Evolutionary conservation across 2,113 vertebrate species (phyloP).

Genomic region (Eublepharis macularius): DNA sequence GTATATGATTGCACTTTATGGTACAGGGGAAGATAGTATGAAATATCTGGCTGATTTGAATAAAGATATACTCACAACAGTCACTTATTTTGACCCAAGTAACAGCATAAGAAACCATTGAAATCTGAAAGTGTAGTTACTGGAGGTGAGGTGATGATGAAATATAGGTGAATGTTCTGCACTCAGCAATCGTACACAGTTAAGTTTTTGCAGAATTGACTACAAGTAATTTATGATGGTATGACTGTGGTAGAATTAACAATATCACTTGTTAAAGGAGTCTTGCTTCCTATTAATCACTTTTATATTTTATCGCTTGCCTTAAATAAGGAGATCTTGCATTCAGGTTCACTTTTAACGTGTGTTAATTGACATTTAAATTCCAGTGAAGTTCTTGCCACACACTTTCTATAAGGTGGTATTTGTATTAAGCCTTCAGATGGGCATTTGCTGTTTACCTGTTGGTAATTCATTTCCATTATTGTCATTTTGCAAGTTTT

Average conservation of each 20-base stretch:
- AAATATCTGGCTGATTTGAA: not conserved
- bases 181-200: not conserved
- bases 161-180: slow-evolving; percentile 17
- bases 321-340: not conserved
- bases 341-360: slow-evolving; percentile 24
- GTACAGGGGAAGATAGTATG: not conserved
- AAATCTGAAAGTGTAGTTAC: not conserved
- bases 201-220: slow-evolving; percentile 8
- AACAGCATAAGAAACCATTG: slow-evolving; percentile 1
- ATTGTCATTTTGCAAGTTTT: slow-evolving; percentile 56
- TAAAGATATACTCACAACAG: not conserved
- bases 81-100: slow-evolving; percentile 18
- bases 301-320: slow-evolving; percentile 7
- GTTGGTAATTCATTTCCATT: slow-evolving; percentile 63
- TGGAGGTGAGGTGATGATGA: slow-evolving; percentile 28
- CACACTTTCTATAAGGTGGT: not conserved
- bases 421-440: not conserved
- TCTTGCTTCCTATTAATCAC: slow-evolving; percentile 22
- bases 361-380: slow-evolving; percentile 8
- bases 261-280: slow-evolving; percentile 16
- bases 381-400: not conserved
- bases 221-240: not conserved
- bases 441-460: slow-evolving; percentile 52
- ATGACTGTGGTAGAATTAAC: slow-evolving; percentile 19
- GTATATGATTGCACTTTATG: not conserved